Percentiles rank a stretch among this genome's conserved stretches.
Conservation (phyloP, 2,888 invertebrate genomes). For the Harmothoe impar region DNA sequence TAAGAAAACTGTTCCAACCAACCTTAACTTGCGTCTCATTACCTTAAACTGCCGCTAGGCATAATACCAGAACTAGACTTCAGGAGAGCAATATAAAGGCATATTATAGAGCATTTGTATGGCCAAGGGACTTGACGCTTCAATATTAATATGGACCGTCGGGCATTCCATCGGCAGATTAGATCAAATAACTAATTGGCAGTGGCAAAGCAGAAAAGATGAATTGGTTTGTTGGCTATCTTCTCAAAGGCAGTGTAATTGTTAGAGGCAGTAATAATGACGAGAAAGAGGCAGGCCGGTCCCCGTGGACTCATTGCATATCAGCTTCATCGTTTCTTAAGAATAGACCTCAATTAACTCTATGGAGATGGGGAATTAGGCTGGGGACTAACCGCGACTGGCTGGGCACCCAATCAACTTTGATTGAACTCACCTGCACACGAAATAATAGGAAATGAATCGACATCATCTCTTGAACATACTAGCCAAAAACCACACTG, state of each 20-base stretch:
- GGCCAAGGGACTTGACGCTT: neutral
- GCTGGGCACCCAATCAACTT: neutral
- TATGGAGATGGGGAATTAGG: constrained; percentile 1
- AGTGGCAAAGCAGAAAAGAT: constrained; percentile 27
- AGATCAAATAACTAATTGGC: constrained; percentile 45
- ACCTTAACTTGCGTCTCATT: neutral
- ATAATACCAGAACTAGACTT: no score
- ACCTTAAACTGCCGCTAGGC: neutral
- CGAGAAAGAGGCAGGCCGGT: neutral
- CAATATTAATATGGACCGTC: neutral
- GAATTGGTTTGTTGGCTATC: constrained; percentile 13
- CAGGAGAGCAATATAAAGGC: no score
- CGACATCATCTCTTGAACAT: neutral
- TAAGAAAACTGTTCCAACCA: neutral
- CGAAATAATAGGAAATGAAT: neutral
- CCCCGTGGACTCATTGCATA: constrained; percentile 17
- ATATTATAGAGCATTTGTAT: neutral
- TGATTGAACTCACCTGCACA: neutral
- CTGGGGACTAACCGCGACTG: neutral
- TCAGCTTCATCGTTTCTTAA: neutral
- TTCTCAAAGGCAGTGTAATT: neutral
- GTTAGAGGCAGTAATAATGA: constrained; percentile 2
- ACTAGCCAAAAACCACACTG: neutral
- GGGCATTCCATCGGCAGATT: neutral
- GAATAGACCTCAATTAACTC: constrained; percentile 13